Evolutionary conservation across 2,113 vertebrate species (phyloP).

Genomic region (Sphyrna mokarran): DNA sequence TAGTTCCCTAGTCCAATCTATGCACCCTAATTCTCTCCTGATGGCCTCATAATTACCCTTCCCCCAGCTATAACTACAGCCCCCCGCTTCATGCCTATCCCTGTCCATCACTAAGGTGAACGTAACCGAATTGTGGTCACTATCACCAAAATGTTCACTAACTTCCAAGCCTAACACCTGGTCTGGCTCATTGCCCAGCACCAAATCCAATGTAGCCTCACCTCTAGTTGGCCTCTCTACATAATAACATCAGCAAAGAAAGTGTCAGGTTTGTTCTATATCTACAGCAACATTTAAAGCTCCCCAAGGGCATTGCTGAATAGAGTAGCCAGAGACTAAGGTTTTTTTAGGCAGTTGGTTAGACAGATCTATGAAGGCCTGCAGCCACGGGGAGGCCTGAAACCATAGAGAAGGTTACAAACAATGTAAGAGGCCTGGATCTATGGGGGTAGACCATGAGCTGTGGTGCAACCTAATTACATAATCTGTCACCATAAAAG

Average conservation of each 20-base stretch:
- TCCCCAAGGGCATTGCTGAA: not conserved
- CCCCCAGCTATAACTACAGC: too few species aligned
- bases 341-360: not conserved
- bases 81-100: too few species aligned
- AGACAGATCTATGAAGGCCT: not conserved
- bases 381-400: not conserved
- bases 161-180: too few species aligned
- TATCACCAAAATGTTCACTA: too few species aligned
- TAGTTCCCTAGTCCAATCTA: too few species aligned
- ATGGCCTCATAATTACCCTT: too few species aligned
- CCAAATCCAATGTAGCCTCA: too few species aligned
- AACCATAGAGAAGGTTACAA: not conserved
- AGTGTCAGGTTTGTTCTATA: not conserved
- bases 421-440: not conserved
- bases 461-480: not conserved
- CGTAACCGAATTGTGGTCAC: too few species aligned
- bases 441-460: not conserved
- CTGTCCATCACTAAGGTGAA: too few species aligned
- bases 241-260: not conserved
- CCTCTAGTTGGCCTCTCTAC: too few species aligned
- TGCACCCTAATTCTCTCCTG: too few species aligned
- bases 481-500: conserved; percentile 4
- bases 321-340: not conserved
- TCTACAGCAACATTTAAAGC: not conserved
- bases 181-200: too few species aligned